phyloP scores from a whole-genome alignment of 2,113 vertebrate species.

The Illadopsis cleaveri region DNA sequence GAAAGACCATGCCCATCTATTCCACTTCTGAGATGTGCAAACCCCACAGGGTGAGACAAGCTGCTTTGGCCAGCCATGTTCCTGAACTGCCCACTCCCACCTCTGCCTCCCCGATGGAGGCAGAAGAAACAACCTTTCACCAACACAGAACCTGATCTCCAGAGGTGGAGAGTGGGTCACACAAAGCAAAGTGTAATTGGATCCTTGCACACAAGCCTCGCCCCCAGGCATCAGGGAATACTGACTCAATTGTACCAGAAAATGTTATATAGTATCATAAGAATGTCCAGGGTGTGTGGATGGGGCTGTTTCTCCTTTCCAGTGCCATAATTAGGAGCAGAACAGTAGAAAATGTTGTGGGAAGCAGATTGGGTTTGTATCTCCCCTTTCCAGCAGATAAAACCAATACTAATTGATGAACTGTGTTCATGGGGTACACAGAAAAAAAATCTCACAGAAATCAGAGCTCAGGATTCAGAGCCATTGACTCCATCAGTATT shows the following conservation, averaged over 20 bases:
- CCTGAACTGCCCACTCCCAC: background rate
- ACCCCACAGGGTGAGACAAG: background rate
- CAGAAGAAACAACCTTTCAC: background rate
- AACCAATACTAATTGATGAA: background rate
- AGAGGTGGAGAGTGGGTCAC: background rate
- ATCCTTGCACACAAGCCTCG: background rate
- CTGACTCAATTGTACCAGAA: background rate
- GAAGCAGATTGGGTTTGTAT: background rate
- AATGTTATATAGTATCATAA: accelerated
- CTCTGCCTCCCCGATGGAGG: background rate
- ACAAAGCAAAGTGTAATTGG: accelerated
- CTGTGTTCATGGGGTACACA: background rate
- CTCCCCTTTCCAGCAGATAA: background rate
- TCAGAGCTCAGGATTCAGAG: background rate
- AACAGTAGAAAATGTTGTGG: background rate
- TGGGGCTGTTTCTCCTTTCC: background rate
- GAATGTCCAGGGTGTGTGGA: accelerated
- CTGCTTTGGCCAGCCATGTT: background rate
- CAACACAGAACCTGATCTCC: background rate
- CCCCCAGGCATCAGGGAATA: background rate
- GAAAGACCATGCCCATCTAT: background rate
- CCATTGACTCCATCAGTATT: background rate
- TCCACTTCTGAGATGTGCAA: background rate
- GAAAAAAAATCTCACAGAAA: background rate
- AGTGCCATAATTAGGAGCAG: background rate